phyloP scores from a whole-genome alignment of 2,888 invertebrate genomes.

The Dilophus febrilis region DNA sequence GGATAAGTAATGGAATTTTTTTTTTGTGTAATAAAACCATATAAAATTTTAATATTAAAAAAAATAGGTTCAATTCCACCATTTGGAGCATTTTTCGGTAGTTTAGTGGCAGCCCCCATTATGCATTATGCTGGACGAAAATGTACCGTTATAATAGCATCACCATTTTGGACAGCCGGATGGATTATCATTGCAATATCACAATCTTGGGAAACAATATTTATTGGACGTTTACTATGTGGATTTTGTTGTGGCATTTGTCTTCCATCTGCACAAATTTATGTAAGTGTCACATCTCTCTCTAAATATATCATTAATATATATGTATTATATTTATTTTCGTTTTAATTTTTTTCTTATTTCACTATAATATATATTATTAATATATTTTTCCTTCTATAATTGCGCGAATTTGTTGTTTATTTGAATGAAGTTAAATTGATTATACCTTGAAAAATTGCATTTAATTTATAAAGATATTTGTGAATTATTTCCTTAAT shows the following conservation, averaged over 20 bases:
- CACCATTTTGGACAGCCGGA: slow-evolving; percentile 34
- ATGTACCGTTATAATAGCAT: slow-evolving; percentile 32
- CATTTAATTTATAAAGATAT: no score
- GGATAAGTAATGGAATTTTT: slow-evolving; percentile 40
- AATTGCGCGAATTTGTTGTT: not conserved
- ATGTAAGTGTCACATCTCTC: slow-evolving; percentile 36
- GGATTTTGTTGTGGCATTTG: slow-evolving; percentile 44
- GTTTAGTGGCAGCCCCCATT: slow-evolving; percentile 34
- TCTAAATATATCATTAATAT: not conserved
- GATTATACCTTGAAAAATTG: not conserved
- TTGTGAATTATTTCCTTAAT: no score
- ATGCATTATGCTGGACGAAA: slow-evolving; percentile 38
- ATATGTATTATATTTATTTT: not conserved
- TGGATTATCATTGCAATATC: slow-evolving; percentile 40
- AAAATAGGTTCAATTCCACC: slow-evolving; percentile 40
- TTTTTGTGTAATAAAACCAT: no score
- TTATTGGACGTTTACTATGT: slow-evolving; percentile 36
- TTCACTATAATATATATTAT: not conserved
- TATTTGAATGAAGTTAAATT: not conserved
- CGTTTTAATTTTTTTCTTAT: not conserved
- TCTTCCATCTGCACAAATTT: slow-evolving; percentile 43
- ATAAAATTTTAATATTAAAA: no score
- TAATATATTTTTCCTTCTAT: not conserved
- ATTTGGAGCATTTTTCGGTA: slow-evolving; percentile 38
- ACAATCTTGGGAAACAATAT: slow-evolving; percentile 29